Evolutionary conservation across 2,888 invertebrate genomes (phyloP).

Genomic region (Megastigmus dorsalis): DNA sequence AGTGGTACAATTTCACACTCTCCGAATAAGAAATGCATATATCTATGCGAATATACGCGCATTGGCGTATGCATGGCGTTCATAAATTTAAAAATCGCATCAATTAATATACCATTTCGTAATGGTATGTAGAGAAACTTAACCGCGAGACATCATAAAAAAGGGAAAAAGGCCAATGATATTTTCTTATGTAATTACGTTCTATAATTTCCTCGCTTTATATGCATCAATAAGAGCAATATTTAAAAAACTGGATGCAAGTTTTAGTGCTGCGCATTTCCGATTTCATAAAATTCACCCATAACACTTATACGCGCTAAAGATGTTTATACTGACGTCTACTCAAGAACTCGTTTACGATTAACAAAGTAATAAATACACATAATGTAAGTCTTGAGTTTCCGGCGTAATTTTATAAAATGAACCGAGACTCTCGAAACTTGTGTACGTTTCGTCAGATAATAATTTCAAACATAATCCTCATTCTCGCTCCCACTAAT

Average conservation of each 20-base stretch:
- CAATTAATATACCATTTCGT: background rate
- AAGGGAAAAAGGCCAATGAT: background rate
- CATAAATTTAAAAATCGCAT: constrained; percentile 6
- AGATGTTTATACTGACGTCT: background rate
- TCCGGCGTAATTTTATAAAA: background rate
- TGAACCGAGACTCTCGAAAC: too few species aligned
- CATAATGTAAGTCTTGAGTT: background rate
- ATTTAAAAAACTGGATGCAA: background rate
- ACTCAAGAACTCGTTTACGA: background rate
- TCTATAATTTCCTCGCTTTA: constrained; percentile 20
- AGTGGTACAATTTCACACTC: too few species aligned
- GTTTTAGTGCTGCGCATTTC: background rate
- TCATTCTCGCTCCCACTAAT: too few species aligned
- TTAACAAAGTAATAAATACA: background rate
- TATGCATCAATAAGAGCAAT: background rate
- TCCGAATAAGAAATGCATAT: background rate
- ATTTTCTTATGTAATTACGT: background rate
- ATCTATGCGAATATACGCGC: background rate
- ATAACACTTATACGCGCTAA: background rate
- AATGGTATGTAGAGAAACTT: constrained; percentile 11
- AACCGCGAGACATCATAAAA: background rate
- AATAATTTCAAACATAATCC: too few species aligned
- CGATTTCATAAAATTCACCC: constrained; percentile 1
- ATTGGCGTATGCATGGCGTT: background rate
- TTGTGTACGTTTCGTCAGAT: too few species aligned